These are phyloP conservation scores for Phodopus roborovskii DNA, from an alignment of 2,113 vertebrate species.

Conservation along the genomic window DNA sequence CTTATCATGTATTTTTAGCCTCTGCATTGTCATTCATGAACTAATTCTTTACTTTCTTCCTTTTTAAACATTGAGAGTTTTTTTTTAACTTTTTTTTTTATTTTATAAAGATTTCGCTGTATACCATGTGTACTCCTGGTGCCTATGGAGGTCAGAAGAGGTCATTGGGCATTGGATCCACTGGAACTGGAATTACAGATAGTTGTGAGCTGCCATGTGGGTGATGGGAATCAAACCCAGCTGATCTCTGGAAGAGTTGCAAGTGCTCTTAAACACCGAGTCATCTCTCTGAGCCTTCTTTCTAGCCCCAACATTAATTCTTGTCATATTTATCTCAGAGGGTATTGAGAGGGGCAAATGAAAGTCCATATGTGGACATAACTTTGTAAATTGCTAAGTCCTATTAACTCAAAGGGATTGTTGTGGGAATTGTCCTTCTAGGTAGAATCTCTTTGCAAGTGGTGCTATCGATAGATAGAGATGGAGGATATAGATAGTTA, in stretches of 20 bases:
- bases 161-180: neutral
- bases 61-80: neutral
- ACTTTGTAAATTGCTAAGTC: constrained; percentile 14
- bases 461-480: constrained; percentile 62
- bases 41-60: neutral
- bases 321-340: neutral
- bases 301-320: neutral
- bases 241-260: neutral
- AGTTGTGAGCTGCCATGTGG: neutral
- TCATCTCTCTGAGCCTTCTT: neutral
- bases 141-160: neutral
- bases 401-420: constrained; percentile 44
- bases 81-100: no score
- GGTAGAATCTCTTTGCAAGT: constrained; percentile 60
- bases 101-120: neutral
- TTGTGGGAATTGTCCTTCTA: constrained; percentile 45
- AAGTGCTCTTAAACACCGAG: neutral
- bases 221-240: neutral
- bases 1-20: neutral
- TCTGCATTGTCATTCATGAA: neutral
- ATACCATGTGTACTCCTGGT: neutral
- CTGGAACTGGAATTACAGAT: neutral
- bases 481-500: constrained; percentile 25
- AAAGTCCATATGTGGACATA: constrained; percentile 36
- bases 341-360: constrained; percentile 16